Conservation (phyloP, 2,113 vertebrate species). For the Parus major region DNA sequence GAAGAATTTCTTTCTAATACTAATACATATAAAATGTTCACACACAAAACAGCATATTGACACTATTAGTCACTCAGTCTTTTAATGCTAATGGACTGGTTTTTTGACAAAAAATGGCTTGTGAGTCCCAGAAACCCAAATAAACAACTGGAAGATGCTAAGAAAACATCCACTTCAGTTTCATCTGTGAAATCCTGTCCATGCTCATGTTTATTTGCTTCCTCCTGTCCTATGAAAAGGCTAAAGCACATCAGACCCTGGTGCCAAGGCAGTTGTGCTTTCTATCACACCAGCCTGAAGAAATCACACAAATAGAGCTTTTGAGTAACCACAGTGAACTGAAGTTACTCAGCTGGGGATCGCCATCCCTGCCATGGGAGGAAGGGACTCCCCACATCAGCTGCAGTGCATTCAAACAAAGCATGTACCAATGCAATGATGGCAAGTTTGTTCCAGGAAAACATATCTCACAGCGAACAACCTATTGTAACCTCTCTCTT, state of each 20-base stretch:
- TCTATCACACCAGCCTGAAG: background rate
- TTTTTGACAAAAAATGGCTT: background rate
- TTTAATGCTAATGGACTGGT: background rate
- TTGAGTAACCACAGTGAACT: background rate
- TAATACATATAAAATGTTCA: background rate
- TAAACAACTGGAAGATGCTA: background rate
- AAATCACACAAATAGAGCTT: background rate
- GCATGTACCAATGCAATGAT: rapidly evolving
- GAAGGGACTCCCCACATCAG: background rate
- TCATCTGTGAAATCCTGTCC: background rate
- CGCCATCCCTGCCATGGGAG: background rate
- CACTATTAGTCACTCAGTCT: background rate
- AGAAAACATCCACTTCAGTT: background rate
- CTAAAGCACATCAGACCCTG: background rate
- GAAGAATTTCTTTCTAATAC: background rate
- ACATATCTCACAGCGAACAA: background rate
- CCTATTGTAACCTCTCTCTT: background rate
- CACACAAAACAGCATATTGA: rapidly evolving
- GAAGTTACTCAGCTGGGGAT: background rate
- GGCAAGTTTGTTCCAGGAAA: background rate
- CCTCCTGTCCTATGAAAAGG: background rate
- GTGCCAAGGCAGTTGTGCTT: background rate
- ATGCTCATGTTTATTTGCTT: background rate
- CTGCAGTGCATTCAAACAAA: background rate
- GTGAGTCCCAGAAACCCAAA: background rate